These are phyloP conservation scores for Xiphias gladius DNA, from an alignment of 2,113 vertebrate genomes.

Conservation along the genomic window DNA sequence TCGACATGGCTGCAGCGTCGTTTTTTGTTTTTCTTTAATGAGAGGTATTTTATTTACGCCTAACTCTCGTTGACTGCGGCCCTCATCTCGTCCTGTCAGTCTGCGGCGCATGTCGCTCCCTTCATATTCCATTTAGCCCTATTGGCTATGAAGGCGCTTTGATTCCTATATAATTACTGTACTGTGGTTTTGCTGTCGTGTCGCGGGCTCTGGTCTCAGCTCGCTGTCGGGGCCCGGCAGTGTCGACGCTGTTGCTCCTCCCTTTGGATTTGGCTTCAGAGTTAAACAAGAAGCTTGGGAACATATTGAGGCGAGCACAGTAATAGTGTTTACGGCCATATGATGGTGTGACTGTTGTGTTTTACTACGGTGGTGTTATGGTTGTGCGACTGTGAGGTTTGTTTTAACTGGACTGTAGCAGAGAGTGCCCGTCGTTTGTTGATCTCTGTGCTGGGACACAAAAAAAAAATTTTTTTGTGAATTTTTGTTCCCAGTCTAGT, in stretches of 20 bases:
- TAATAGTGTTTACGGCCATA: background rate
- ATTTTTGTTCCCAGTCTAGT: background rate
- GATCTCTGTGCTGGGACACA: background rate
- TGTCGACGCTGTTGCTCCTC: conserved; percentile 56
- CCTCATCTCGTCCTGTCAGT: conserved; percentile 53
- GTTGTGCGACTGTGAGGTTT: background rate
- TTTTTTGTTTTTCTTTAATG: background rate
- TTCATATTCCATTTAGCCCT: conserved; percentile 66
- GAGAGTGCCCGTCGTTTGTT: background rate
- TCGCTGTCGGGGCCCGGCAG: conserved; percentile 58
- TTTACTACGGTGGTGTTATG: background rate
- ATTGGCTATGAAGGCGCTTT: conserved; percentile 79
- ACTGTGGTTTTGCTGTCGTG: conserved; percentile 79
- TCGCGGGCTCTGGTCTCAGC: conserved; percentile 69
- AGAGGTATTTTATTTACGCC: conserved; percentile 57
- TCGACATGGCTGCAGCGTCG: background rate
- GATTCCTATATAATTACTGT: conserved; percentile 78
- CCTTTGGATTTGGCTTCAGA: conserved; percentile 42
- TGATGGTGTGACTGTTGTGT: conserved; percentile 1
- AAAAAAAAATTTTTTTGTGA: too few relatives aligned
- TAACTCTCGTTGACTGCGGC: conserved; percentile 59
- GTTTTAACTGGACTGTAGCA: background rate
- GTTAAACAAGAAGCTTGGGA: conserved; percentile 30
- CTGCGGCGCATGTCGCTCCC: conserved; percentile 61
- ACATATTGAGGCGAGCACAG: conserved; percentile 3